These are phyloP conservation scores for Dendroctonus valens DNA, from an alignment of 1,140 invertebrate genomes.

Conservation along the genomic window DNA sequence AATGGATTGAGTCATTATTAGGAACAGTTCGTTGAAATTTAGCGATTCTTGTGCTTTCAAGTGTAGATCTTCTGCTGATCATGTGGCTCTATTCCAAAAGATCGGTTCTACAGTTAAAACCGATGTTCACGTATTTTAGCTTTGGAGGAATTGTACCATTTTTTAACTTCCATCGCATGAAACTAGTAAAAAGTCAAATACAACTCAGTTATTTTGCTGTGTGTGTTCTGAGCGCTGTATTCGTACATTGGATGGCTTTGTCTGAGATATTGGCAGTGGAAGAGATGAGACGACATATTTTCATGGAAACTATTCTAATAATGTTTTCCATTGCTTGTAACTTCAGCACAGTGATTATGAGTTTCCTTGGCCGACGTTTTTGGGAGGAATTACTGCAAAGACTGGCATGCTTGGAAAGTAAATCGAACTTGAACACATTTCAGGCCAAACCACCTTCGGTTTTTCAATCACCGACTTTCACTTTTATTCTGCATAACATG, in stretches of 20 bases:
- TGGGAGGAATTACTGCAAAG: not conserved
- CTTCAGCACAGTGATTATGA: not conserved
- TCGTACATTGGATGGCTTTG: not conserved
- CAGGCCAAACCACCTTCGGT: not conserved
- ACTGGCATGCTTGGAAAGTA: not conserved
- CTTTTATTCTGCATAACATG: not conserved
- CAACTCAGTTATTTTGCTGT: not conserved
- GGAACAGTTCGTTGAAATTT: too few relatives aligned
- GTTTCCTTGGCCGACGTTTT: not conserved
- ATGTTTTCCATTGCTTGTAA: not conserved
- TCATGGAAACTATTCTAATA: not conserved
- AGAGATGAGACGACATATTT: not conserved
- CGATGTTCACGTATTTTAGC: not conserved
- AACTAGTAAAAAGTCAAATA: not conserved
- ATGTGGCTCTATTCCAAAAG: constrained; percentile 1
- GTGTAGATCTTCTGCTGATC: not conserved
- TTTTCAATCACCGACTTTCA: not conserved
- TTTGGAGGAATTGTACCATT: not conserved
- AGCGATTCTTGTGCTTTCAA: too few relatives aligned
- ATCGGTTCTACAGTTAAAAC: not conserved
- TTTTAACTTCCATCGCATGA: not conserved
- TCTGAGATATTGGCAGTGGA: not conserved
- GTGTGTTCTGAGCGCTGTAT: not conserved
- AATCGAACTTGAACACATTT: not conserved
- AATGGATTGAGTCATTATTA: too few relatives aligned